Conservation (phyloP, 2,888 invertebrate genomes). For the Ramazzottius varieornatus region DNA sequence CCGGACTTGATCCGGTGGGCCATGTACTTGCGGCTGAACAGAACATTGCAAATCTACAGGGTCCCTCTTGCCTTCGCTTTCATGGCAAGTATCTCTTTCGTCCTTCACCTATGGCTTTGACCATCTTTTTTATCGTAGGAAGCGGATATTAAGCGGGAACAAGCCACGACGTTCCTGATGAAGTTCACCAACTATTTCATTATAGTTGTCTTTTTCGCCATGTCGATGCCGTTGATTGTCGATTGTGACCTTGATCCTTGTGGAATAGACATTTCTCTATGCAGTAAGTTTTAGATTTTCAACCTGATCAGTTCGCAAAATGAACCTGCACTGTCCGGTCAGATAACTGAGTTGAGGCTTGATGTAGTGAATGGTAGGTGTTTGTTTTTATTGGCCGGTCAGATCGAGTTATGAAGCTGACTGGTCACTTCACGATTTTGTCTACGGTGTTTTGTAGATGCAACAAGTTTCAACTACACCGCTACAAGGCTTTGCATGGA, state of each 20-base stretch:
- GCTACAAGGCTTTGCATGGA: not conserved
- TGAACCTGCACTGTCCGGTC: too few species aligned
- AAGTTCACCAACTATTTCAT: not conserved
- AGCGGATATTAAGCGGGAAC: not conserved
- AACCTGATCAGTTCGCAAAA: too few species aligned
- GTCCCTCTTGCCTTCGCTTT: slow-evolving; percentile 9
- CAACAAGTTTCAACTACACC: not conserved
- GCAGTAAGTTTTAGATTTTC: too few species aligned
- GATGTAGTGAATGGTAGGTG: too few species aligned
- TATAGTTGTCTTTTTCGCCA: not conserved
- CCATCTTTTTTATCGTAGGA: not conserved
- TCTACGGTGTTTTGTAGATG: not conserved
- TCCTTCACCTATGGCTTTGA: not conserved
- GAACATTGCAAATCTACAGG: slow-evolving; percentile 9
- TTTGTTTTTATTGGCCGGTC: too few species aligned
- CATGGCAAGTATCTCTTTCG: slow-evolving; percentile 6
- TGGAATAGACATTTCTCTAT: too few species aligned
- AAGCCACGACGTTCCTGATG: not conserved
- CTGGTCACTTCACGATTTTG: not conserved
- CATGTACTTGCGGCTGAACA: slow-evolving; percentile 9
- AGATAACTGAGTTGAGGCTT: too few species aligned
- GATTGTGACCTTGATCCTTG: too few species aligned
- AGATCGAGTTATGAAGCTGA: too few species aligned
- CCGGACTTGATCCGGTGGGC: slow-evolving; percentile 7
- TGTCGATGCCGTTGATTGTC: not conserved